Conservation (phyloP, 2,888 invertebrate genomes). For the Cephus rjabovi region DNA sequence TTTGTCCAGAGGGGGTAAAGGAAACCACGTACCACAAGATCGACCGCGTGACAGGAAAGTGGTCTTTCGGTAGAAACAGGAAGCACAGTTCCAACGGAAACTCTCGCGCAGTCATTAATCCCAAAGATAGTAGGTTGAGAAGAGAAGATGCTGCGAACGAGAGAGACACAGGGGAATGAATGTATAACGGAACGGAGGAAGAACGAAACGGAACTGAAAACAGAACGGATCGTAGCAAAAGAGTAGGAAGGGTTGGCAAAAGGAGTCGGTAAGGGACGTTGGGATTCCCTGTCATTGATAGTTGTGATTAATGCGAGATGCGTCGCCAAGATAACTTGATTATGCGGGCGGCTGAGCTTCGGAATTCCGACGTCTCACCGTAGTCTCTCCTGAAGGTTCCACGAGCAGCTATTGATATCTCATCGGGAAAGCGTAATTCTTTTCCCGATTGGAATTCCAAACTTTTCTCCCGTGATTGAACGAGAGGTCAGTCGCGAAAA, state of each 20-base stretch:
- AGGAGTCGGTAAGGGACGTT: conserved; percentile 15
- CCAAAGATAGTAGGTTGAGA: conserved; percentile 37
- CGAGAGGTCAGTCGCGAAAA: not conserved
- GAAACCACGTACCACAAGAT: not conserved
- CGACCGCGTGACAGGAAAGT: not conserved
- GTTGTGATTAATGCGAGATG: conserved; percentile 61
- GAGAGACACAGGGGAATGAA: conserved; percentile 13
- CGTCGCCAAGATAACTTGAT: conserved; percentile 55
- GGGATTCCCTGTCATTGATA: conserved; percentile 57
- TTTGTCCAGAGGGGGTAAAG: not conserved
- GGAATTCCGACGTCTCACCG: not conserved
- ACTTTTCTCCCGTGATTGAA: not conserved
- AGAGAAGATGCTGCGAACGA: conserved; percentile 20
- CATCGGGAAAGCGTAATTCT: not conserved
- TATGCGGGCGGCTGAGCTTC: conserved; percentile 43
- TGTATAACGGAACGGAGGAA: not conserved
- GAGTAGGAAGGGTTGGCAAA: conserved; percentile 17
- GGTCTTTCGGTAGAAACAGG: conserved; percentile 11
- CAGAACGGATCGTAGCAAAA: conserved; percentile 9
- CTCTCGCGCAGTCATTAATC: conserved; percentile 45
- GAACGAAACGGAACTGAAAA: conserved; percentile 1
- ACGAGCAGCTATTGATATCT: not conserved
- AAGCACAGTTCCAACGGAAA: conserved; percentile 25
- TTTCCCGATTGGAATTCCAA: not conserved
- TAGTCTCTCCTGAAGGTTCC: not conserved